Evolutionary conservation across 1,140 invertebrate genomes (phyloP).

Genomic region (Holcopasites calliopsidis): DNA sequence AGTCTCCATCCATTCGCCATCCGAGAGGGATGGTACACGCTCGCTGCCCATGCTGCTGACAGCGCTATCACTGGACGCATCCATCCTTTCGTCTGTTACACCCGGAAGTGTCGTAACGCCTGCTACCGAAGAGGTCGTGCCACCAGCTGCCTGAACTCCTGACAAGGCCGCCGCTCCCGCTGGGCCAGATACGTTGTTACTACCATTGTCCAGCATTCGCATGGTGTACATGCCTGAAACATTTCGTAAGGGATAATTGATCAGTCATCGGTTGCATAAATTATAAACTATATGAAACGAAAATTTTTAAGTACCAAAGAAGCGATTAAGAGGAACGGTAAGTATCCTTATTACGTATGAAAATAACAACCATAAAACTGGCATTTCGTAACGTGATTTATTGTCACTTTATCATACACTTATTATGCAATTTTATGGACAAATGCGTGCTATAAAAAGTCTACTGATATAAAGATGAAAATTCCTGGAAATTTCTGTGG

Average conservation of each 20-base stretch:
- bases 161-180: conserved; percentile 72
- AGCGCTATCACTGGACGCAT: conserved; percentile 91
- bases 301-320: background rate
- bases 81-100: conserved; percentile 84
- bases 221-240: conserved; percentile 91
- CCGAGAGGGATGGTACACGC: conserved; percentile 91
- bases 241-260: conserved; percentile 6
- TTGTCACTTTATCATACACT: too few species aligned
- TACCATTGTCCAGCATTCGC: conserved; percentile 87
- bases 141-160: conserved; percentile 69
- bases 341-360: too few species aligned
- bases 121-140: conserved; percentile 61
- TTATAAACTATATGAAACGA: background rate
- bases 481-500: too few species aligned
- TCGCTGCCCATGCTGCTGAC: conserved; percentile 95
- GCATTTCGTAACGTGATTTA: too few species aligned
- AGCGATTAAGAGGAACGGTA: too few species aligned
- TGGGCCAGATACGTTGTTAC: conserved; percentile 79
- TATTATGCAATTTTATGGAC: too few species aligned
- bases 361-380: too few species aligned
- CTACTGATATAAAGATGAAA: too few species aligned
- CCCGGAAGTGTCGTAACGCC: conserved; percentile 67
- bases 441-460: too few species aligned
- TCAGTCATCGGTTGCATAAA: too few species aligned
- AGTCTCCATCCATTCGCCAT: conserved; percentile 93